Evolutionary conservation across 2,888 invertebrate genomes (phyloP), one percentile per base, ranked within the genome.

Genomic region (Cephalotes varians): DNA sequence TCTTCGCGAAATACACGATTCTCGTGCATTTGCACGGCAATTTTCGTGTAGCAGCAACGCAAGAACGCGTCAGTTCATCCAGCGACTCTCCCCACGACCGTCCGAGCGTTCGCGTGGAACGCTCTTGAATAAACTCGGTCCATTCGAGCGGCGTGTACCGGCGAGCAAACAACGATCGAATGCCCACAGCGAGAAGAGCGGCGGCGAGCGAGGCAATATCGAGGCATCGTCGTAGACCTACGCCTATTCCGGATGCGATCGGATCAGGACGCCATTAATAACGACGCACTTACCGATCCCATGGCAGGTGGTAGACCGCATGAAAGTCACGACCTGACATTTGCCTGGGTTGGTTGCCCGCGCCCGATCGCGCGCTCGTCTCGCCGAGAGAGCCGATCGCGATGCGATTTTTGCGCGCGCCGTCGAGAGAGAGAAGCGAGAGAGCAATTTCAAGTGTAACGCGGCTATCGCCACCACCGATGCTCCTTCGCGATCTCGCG

Each of bases 271-370:
- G 90, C 91, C 92, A 93, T 93, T 93, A 93, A 93, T 93, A 93
- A 93, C 91, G 89, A 93, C 93, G 93, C 93, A 93, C 93, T 93
- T 93, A 92, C 91, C 89, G 91, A 93, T 92, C 92, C 91, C 91
- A 90, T 92, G 92, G 93, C 93, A 93, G 93, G 93, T 93, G 93
- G 92, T 92, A 92, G 93, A 91, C 92, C 92, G 92, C 92, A 93
- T 93, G 93, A 93, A 93, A 93, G 93, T 93, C 93, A 93, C 93
- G 93, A 93, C 93, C 93, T 93, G 93, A 93, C 93, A 93, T 93
- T 93, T 93, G 92, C 92, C 89, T 89, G 91, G 87, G 89, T 89
- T 90, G 90, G 88, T 88, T 90, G 90, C 88, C 90, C 89, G 90
- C 89, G 87, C 89, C 85, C 88, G 91, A 91, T 88, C 90, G 90